These are phyloP conservation scores for Apodemus speciosus DNA, from an alignment of 2,113 vertebrate species.

Conservation along the genomic window DNA sequence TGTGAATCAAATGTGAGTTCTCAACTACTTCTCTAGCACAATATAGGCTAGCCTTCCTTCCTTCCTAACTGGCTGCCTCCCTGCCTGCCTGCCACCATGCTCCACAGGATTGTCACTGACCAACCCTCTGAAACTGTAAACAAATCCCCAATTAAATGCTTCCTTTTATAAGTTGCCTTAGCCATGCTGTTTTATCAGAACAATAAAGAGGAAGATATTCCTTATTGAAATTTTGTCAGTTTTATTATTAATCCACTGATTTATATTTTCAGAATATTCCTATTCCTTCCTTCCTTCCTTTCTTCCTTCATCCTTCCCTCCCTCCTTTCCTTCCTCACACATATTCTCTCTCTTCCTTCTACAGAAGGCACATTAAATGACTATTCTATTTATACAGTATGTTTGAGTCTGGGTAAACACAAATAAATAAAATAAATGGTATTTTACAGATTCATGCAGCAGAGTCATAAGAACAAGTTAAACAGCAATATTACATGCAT, in stretches of 20 bases:
- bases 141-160: too few species aligned
- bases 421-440: neutral
- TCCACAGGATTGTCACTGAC: neutral
- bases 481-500: neutral
- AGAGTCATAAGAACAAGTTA: neutral
- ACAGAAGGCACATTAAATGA: neutral
- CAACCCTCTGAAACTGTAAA: neutral
- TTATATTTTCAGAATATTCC: conserved; percentile 1
- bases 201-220: neutral
- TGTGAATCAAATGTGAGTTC: neutral
- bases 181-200: neutral
- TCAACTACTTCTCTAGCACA: neutral
- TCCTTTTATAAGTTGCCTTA: neutral
- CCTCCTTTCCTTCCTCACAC: neutral
- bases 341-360: neutral
- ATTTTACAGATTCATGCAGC: neutral
- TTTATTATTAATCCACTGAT: conserved; percentile 24
- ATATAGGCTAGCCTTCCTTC: neutral
- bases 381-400: neutral
- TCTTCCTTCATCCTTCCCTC: too few species aligned
- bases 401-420: neutral
- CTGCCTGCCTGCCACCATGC: neutral
- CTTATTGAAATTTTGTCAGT: conserved; percentile 7
- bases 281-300: neutral
- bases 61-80: neutral